Conservation (phyloP, 2,797 vertebrate genomes). For the Gobio occitaniae region DNA sequence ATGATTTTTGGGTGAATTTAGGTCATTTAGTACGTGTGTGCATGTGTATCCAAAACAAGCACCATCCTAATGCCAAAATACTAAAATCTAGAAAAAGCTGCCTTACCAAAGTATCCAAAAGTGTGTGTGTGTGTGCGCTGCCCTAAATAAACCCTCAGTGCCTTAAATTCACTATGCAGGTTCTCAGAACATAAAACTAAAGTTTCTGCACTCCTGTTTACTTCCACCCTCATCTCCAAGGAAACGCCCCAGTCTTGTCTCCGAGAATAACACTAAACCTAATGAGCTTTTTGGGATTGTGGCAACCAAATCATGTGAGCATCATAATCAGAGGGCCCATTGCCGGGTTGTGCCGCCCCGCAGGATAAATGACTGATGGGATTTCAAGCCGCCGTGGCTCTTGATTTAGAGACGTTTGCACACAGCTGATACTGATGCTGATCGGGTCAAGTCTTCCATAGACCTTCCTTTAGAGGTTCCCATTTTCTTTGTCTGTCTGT, state of each 20-base stretch:
- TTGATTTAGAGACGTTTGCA: constrained; percentile 9
- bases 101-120: constrained; percentile 45
- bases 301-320: constrained; percentile 30
- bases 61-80: constrained; percentile 31
- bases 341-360: constrained; percentile 1
- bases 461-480: constrained; percentile 1
- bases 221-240: constrained; percentile 25
- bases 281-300: constrained; percentile 30
- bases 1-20: neutral
- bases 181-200: constrained; percentile 66
- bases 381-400: constrained; percentile 10
- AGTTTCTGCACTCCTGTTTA: constrained; percentile 67
- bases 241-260: constrained; percentile 12
- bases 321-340: constrained; percentile 34
- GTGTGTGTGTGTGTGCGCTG: constrained; percentile 19
- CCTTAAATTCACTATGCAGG: constrained; percentile 76
- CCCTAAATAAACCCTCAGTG: constrained; percentile 67
- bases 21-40: neutral
- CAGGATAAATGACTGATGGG: constrained; percentile 19
- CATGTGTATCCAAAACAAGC: neutral
- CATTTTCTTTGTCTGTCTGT: constrained; percentile 36
- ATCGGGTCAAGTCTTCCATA: constrained; percentile 26
- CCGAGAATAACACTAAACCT: constrained; percentile 39
- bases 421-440: constrained; percentile 2
- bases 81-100: constrained; percentile 10